Percentiles rank a stretch among this genome's conserved stretches.
Evolutionary conservation across 53 echinoderm and acorn worm species (phyloP).

Genomic region (Paracentrotus lividus): DNA sequence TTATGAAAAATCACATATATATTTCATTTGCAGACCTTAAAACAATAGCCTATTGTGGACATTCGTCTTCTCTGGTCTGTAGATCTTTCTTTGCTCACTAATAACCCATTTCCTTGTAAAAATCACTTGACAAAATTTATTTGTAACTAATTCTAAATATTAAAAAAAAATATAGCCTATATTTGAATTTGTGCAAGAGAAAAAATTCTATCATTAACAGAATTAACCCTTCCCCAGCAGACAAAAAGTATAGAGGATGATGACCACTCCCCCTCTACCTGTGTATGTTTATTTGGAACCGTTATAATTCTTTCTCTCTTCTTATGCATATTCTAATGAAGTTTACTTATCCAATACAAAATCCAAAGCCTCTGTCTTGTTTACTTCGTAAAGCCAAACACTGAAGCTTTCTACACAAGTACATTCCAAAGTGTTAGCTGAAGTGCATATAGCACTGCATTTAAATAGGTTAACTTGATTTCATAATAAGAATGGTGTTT

Average conservation of each 20-base stretch:
- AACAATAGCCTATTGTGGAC: no score
- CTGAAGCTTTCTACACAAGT: neutral
- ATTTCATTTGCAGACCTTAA: no score
- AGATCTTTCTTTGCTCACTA: no score
- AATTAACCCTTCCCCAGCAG: neutral
- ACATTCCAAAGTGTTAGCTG: neutral
- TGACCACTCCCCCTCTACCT: neutral
- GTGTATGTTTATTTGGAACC: neutral
- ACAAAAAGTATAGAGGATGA: neutral
- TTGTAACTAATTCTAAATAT: no score
- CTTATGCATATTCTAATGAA: slow-evolving; percentile 4
- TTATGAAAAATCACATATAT: no score
- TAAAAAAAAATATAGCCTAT: no score
- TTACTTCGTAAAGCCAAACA: slow-evolving; percentile 44
- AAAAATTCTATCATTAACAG: no score
- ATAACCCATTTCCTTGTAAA: no score
- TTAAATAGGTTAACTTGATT: slow-evolving; percentile 2
- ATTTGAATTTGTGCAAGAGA: no score
- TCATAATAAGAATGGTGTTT: neutral
- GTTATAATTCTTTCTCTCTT: slow-evolving; percentile 19
- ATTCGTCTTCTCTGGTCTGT: no score
- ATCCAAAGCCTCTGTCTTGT: slow-evolving; percentile 36
- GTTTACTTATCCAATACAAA: slow-evolving; percentile 60
- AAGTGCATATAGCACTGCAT: slow-evolving; percentile 26
- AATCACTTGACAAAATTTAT: no score